Evolutionary conservation across 2,113 vertebrate genomes (phyloP).

Genomic region (Erythrocebus patas): DNA sequence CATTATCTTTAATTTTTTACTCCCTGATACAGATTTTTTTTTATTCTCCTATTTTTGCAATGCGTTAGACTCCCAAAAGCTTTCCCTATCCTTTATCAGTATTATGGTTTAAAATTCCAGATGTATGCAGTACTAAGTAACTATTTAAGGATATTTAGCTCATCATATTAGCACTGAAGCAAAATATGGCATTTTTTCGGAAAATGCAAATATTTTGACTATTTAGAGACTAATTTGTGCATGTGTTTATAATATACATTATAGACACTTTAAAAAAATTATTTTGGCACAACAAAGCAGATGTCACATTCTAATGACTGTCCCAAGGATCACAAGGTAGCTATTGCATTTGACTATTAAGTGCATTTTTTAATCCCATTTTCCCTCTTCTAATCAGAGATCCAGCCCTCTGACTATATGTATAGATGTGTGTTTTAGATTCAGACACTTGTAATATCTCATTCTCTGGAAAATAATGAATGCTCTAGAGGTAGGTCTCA

Average conservation of each 20-base stretch:
- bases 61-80: not conserved
- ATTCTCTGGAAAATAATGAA: not conserved
- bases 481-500: not conserved
- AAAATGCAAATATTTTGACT: not conserved
- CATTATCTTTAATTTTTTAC: not conserved
- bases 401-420: not conserved
- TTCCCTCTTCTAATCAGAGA: not conserved
- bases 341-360: not conserved
- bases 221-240: not conserved
- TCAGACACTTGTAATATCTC: not conserved
- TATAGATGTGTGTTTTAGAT: not conserved
- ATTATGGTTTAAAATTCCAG: not conserved
- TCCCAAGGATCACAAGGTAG: not conserved
- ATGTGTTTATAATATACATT: not conserved
- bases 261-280: not conserved
- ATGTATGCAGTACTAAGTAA: not conserved
- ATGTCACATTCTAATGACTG: not conserved
- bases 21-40: not conserved
- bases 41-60: not conserved
- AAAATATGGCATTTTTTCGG: conserved; percentile 34
- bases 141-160: not conserved
- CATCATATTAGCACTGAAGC: not conserved
- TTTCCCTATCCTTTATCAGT: not conserved
- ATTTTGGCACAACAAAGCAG: not conserved
- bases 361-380: not conserved